phyloP scores from a whole-genome alignment of 2,113 vertebrate genomes.

The Caloenas nicobarica region DNA sequence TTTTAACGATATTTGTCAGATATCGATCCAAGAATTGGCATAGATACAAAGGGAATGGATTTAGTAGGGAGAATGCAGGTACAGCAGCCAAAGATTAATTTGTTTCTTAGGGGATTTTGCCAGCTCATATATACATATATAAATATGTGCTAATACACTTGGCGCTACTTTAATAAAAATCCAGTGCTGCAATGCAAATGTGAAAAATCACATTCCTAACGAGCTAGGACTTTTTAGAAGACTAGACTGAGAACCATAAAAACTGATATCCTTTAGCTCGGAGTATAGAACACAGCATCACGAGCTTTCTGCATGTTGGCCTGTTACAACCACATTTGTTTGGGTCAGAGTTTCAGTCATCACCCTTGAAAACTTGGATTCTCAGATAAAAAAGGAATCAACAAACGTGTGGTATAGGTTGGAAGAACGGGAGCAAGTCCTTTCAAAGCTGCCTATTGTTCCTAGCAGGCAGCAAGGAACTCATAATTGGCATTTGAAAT shows the following conservation, averaged over 20 bases:
- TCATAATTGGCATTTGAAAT: constrained; percentile 18
- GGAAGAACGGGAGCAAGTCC: background rate
- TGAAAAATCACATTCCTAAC: background rate
- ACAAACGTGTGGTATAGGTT: background rate
- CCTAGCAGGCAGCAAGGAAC: constrained; percentile 33
- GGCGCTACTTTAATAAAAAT: background rate
- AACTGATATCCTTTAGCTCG: background rate
- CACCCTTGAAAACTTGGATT: background rate
- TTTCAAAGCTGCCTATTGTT: background rate
- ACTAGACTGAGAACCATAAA: background rate
- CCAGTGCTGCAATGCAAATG: background rate
- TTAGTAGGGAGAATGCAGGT: background rate
- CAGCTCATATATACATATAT: background rate
- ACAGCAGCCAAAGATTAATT: background rate
- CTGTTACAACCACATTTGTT: background rate
- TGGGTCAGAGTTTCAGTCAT: background rate
- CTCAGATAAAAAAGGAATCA: background rate
- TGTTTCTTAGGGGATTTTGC: background rate
- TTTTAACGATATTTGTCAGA: background rate
- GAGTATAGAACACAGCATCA: background rate
- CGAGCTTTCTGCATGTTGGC: background rate
- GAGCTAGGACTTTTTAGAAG: background rate
- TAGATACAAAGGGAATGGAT: background rate
- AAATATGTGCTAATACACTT: background rate
- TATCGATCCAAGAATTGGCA: background rate